Conservation (phyloP, 2,113 vertebrate species). For the Zosterops hypoxanthus region DNA sequence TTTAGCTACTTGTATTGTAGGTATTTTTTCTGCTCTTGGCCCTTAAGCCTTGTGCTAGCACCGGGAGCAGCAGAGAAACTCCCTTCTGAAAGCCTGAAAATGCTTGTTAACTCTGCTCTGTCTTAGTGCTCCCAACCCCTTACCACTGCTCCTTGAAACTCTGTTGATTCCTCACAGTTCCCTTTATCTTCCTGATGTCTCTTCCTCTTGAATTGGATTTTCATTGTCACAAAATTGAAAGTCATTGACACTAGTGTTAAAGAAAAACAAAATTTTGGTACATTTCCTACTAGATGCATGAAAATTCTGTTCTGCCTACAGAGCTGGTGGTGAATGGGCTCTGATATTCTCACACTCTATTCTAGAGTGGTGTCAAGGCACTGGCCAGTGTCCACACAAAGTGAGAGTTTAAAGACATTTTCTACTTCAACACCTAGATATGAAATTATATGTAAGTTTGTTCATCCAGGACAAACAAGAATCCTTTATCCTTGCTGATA, state of each 20-base stretch:
- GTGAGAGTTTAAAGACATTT: background rate
- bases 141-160: background rate
- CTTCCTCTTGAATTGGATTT: background rate
- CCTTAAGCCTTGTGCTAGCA: background rate
- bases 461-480: background rate
- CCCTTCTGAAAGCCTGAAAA: background rate
- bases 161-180: background rate
- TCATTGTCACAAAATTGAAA: background rate
- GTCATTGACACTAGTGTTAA: rapidly evolving
- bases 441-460: background rate
- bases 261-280: background rate
- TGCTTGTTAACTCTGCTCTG: background rate
- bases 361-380: background rate
- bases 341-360: background rate
- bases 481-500: background rate
- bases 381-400: background rate
- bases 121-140: background rate
- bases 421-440: background rate
- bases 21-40: background rate
- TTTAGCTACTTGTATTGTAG: background rate
- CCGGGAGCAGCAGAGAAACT: background rate
- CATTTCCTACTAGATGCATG: background rate
- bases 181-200: background rate
- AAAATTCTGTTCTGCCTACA: background rate
- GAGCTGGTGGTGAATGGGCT: rapidly evolving